These are phyloP conservation scores for Falco peregrinus DNA, from an alignment of 2,797 vertebrate genomes.

Conservation along the genomic window DNA sequence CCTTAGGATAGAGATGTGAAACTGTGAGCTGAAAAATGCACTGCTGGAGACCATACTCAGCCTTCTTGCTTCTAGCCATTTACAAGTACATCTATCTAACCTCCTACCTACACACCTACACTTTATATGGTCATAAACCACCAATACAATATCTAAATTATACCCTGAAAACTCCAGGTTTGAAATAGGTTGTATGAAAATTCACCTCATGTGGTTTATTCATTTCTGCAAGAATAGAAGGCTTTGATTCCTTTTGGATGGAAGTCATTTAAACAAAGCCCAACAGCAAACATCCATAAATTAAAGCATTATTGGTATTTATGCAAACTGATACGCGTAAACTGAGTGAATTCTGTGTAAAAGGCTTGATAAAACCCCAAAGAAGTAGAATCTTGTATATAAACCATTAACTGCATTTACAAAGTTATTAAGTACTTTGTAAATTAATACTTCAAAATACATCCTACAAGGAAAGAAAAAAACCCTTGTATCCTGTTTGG, in stretches of 20 bases:
- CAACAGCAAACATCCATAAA: conserved; percentile 69
- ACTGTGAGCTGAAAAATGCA: conserved; percentile 78
- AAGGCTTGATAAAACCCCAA: neutral
- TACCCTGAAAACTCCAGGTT: conserved; percentile 70
- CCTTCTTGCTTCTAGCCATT: conserved; percentile 69
- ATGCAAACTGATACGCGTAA: conserved; percentile 15
- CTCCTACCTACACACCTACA: conserved; percentile 73
- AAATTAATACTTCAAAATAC: neutral
- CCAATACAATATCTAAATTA: conserved; percentile 71
- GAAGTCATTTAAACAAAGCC: conserved; percentile 74
- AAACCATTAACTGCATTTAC: conserved; percentile 4
- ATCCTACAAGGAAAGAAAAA: neutral
- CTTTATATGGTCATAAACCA: conserved; percentile 72
- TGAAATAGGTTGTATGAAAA: conserved; percentile 67
- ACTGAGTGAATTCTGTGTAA: neutral
- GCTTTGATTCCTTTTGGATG: conserved; percentile 62
- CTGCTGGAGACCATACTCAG: conserved; percentile 59
- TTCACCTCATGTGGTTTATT: conserved; percentile 70
- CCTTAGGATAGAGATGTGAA: conserved; percentile 75
- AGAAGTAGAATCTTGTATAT: neutral
- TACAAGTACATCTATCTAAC: conserved; percentile 62
- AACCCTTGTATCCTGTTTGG: neutral
- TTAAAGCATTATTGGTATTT: conserved; percentile 68
- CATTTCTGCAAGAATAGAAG: conserved; percentile 68
- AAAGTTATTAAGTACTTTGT: neutral